phyloP scores from a whole-genome alignment of 1,140 invertebrate species.

The Drosophila rhopaloa region DNA sequence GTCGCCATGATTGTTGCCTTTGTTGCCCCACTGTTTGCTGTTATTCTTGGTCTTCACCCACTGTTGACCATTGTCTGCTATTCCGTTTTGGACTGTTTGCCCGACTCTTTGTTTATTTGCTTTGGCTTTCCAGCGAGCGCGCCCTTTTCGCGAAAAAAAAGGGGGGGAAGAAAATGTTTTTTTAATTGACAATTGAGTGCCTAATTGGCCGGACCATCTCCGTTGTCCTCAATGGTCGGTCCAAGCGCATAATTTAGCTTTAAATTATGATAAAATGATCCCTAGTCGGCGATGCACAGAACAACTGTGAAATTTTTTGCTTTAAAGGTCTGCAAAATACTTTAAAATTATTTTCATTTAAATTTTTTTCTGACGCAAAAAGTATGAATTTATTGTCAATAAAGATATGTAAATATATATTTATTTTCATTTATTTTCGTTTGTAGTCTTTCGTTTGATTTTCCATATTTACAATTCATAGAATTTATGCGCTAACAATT shows the following conservation, averaged over 20 bases:
- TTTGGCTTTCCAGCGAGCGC: slow-evolving; percentile 48
- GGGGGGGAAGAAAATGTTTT: slow-evolving; percentile 33
- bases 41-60: slow-evolving; percentile 38
- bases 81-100: slow-evolving; percentile 37
- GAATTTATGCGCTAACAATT: no score
- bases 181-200: slow-evolving; percentile 57
- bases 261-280: slow-evolving; percentile 30
- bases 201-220: slow-evolving; percentile 60
- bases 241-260: slow-evolving; percentile 42
- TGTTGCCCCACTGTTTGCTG: slow-evolving; percentile 21
- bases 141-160: slow-evolving; percentile 49
- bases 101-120: slow-evolving; percentile 62
- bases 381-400: no score
- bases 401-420: no score
- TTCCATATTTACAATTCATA: no score
- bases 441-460: no score
- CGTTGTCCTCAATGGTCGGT: slow-evolving; percentile 17
- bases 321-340: background rate
- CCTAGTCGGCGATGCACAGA: background rate
- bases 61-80: slow-evolving; percentile 62
- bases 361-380: no score
- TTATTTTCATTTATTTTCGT: no score
- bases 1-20: slow-evolving; percentile 40
- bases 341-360: background rate
- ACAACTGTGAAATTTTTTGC: background rate